Base-by-base conservation (phyloP, 2,888 invertebrate species). In the Embidobia sp. region DNA sequence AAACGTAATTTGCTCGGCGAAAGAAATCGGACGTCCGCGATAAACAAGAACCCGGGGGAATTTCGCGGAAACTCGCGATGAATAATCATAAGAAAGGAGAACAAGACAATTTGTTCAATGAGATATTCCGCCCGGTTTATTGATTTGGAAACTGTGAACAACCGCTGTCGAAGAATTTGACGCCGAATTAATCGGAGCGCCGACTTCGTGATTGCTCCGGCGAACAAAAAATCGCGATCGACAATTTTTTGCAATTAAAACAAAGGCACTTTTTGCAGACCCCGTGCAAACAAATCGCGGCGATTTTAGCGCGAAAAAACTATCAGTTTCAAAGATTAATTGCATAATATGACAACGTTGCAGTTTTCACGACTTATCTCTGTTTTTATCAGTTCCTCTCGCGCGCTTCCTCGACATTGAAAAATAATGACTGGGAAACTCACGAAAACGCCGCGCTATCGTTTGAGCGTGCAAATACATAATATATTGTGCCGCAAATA, bases 351-450 rank as follows among this genome's bases (percentile, higher is more conserved):
- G 63, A 69, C 69, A 75, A 69, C 75, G 69, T 57, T 37, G 75
- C 75, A 75, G 75, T 75, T 75, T 75, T 75, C 69, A 53, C 69
- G 35, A 69, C 63, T 75, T 75, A 75, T 75, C 64, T 73, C 29
- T 57, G 64, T 73, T 73, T 44, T 73, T 73, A 73, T 73, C 73
- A 74, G 66, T 74, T 66, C 66, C 74, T 74, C 74, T 74, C 66
- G 40, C 44, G 33, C 15, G 63, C 63, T 75, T 75, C 69, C 75
- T 55, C 69, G 67, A 75, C 75, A 69, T 75, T 75, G 75, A 69
- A 75, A 75, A 75, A 69, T 75, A 75, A 75, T 75, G 63, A 69
- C 69, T 75, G 59, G 63, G 61, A 61, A 75, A 63, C 67, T 75
- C 75, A n/a, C 75, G 55, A 75, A 75, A 75, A 75, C 61, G 51